Evolutionary conservation across 1,140 invertebrate genomes (phyloP), one percentile per base, ranked within the genome.

Genomic region (Anoplolepis gracilipes): DNA sequence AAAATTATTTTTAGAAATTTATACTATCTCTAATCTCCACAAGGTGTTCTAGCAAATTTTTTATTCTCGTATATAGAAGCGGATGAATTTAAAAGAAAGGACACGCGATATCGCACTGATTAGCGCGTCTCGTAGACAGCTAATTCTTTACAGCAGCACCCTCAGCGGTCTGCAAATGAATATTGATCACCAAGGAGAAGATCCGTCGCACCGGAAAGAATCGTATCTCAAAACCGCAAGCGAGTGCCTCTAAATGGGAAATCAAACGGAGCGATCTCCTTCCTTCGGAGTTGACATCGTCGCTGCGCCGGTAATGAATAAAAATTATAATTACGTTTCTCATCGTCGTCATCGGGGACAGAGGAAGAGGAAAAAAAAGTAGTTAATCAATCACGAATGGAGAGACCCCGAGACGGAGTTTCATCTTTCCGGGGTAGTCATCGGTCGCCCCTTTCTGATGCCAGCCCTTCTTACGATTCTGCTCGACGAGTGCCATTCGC

Each of bases 251-350:
- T 90, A 93, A 94, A 93, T 94, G 92, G 89, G 88, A 89, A 94
- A 94, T 94, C 93, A 93, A 92, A 93, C 86, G 76, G 69, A 90
- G 86, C 84, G 85, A 92, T 89, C 88, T 91, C 81, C 81, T 87
- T 86, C 79, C 57, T 42, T 28, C 72, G 61, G 22, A 49, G 78
- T 70, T 84, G 53, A 53, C 79, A 28, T 59, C 84, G 30, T 25
- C 77, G 72, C 30, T 42, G 78, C 79, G 85, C 65, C 70, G 84
- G 89, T 95, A 95, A 94, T 94, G 94, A 95, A 95, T 95, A 94
- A 95, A 94, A 94, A 94, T 95, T 95, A 95, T 95, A 95, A 95
- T 95, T 95, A 94, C 94, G 92, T 94, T 94, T 93, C 92, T 93
- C 90, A 85, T 85, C 90, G 89, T 90, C 86, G 73, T 78, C 82